Base-by-base conservation (phyloP, 2,797 vertebrate species). In the Geotrypetes seraphini region DNA sequence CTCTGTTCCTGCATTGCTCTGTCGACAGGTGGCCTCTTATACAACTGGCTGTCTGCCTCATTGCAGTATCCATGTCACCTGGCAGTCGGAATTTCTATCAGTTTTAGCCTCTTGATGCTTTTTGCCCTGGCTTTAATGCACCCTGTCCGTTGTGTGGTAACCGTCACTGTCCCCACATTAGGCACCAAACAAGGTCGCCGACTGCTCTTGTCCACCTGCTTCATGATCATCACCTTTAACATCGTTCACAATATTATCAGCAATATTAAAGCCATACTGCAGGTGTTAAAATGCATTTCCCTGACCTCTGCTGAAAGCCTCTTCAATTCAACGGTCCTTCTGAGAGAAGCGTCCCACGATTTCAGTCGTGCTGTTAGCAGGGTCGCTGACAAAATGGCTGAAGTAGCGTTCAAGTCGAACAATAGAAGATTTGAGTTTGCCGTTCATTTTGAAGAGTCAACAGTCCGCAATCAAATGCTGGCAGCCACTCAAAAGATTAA, bases 101-200 rank as follows among this genome's bases (percentile, higher is more conserved):
- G 74, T 49, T 83, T 86, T 51, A 61, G 78, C 0, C 42, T 71
- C 25, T 35, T 79, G 30, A 41, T 78, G 26, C 71, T 87, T 12
- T 46, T 88, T 34, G 31, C 51, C 11, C 78, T 86, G 4, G 55
- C 79, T 31, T 39, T 96, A 30, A 69, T 87, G 18, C 88, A 92
- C 39, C 93, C 94, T 1, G 38, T 84, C 31, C 90, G 94, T 23
- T 99, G 93, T 12, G 71, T 87, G 22, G 75, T 94, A 54, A 90
- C 74, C 0, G 78, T 96, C 50, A 77, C 59, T 1, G 63, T 93
- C 39, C 93, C 92, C 3, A 89, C 82, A 0, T 39, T 92, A 12
- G 88, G 90, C 34, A 91, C 85, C 8, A 82, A 73, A 12, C 84
- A 96, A 53, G 91, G 93, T 2, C 73, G 85, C 21, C 81, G 76